These are phyloP conservation scores for Clarias magur DNA, from an alignment of 2,113 vertebrate species.

Conservation along the genomic window DNA sequence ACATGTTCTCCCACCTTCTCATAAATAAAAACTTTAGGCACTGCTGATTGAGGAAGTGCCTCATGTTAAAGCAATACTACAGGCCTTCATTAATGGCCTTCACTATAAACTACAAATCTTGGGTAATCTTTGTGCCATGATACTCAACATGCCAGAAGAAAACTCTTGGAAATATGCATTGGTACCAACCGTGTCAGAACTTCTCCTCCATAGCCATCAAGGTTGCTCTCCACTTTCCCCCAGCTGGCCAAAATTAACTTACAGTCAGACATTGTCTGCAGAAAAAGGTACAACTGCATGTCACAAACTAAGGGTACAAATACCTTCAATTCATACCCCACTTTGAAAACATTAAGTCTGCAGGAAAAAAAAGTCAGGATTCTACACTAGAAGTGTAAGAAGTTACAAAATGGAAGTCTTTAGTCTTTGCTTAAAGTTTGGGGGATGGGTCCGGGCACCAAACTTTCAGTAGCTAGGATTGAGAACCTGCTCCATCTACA, in stretches of 20 bases:
- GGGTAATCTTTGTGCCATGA: no score
- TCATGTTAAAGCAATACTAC: not conserved
- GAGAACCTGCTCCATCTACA: no score
- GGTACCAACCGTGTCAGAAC: slow-evolving; percentile 70
- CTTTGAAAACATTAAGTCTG: not conserved
- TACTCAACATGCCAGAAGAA: not conserved
- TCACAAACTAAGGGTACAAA: not conserved
- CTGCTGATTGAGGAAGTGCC: not conserved
- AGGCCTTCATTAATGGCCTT: not conserved
- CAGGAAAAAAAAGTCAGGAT: no score
- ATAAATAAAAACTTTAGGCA: no score
- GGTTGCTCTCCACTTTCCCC: slow-evolving; percentile 67
- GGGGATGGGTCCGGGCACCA: no score
- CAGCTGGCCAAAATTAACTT: slow-evolving; percentile 67
- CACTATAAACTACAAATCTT: not conserved
- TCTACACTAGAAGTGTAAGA: no score
- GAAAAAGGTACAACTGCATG: not conserved
- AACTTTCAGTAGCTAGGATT: no score
- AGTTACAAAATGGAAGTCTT: no score
- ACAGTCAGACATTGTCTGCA: slow-evolving; percentile 68
- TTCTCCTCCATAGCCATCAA: slow-evolving; percentile 52
- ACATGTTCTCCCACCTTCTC: not conserved
- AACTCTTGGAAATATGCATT: not conserved
- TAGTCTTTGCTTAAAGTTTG: no score
- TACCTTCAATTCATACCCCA: not conserved